phyloP scores from a whole-genome alignment of 2,888 invertebrate genomes.

The Agapostemon virescens region DNA sequence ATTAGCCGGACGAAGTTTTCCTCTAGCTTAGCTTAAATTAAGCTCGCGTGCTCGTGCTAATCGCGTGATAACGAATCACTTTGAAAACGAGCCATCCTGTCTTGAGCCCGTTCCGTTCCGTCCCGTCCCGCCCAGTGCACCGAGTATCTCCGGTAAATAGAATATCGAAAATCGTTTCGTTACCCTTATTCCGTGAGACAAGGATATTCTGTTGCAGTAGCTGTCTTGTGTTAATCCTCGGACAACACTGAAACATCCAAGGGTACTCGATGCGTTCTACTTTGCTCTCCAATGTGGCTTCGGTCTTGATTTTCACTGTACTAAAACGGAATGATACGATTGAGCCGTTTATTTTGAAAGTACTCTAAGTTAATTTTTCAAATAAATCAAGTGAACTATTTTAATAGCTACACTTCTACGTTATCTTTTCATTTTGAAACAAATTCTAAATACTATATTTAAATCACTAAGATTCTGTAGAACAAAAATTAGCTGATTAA shows the following conservation, averaged over 20 bases:
- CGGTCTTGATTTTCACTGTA: background rate
- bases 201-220: background rate
- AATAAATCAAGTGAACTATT: too few relatives aligned
- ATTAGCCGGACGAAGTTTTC: slow-evolving; percentile 69
- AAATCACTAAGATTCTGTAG: too few relatives aligned
- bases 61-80: slow-evolving; percentile 73
- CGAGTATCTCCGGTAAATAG: slow-evolving; percentile 26
- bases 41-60: slow-evolving; percentile 72
- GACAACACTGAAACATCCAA: background rate
- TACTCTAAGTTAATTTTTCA: too few relatives aligned
- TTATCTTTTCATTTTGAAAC: too few relatives aligned
- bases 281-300: background rate
- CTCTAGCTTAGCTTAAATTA: slow-evolving; percentile 70
- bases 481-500: too few relatives aligned
- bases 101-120: background rate
- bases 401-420: too few relatives aligned
- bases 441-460: too few relatives aligned
- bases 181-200: slow-evolving; percentile 1
- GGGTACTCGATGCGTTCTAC: background rate
- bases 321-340: background rate
- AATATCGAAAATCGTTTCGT: slow-evolving; percentile 36
- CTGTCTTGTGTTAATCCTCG: slow-evolving; percentile 31
- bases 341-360: too few relatives aligned
- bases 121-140: background rate
- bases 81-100: slow-evolving; percentile 31